phyloP scores from a whole-genome alignment of 1,140 invertebrate genomes.

The Cryptotermes secundus region DNA sequence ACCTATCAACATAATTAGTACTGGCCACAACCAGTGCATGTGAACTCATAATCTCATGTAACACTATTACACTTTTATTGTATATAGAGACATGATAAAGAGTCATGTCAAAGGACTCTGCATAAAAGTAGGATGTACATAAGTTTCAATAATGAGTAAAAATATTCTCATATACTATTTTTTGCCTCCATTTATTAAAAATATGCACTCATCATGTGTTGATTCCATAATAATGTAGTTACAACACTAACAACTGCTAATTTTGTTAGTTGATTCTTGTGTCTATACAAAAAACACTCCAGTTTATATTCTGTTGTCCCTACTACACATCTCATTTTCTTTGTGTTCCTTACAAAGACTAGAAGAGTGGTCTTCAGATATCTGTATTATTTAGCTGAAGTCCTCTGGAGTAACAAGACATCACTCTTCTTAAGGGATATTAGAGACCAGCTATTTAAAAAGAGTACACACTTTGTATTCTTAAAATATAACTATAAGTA shows the following conservation, averaged over 20 bases:
- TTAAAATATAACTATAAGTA: constrained; percentile 16
- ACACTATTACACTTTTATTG: no score
- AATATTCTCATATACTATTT: background rate
- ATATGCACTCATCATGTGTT: constrained; percentile 23
- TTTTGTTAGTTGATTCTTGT: constrained; percentile 3
- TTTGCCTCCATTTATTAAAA: constrained; percentile 33
- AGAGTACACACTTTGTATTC: background rate
- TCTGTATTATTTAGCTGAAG: background rate
- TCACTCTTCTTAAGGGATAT: background rate
- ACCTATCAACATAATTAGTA: no score
- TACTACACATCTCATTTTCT: background rate
- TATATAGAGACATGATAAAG: background rate
- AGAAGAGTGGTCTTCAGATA: background rate
- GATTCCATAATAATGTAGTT: constrained; percentile 1
- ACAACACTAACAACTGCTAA: constrained; percentile 11
- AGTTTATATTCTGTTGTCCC: background rate
- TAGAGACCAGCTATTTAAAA: background rate
- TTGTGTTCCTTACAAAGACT: background rate
- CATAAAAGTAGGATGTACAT: background rate
- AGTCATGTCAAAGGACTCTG: background rate
- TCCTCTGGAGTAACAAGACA: background rate
- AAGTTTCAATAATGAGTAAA: no score
- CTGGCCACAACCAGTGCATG: no score
- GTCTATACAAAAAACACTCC: background rate
- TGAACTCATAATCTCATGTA: no score